A percentile compares a stretch with the other conserved stretches of the same genome.
These are phyloP conservation scores for Brachyrhaphis roseni DNA, from an alignment of 2,797 vertebrate species.

Conservation along the genomic window DNA sequence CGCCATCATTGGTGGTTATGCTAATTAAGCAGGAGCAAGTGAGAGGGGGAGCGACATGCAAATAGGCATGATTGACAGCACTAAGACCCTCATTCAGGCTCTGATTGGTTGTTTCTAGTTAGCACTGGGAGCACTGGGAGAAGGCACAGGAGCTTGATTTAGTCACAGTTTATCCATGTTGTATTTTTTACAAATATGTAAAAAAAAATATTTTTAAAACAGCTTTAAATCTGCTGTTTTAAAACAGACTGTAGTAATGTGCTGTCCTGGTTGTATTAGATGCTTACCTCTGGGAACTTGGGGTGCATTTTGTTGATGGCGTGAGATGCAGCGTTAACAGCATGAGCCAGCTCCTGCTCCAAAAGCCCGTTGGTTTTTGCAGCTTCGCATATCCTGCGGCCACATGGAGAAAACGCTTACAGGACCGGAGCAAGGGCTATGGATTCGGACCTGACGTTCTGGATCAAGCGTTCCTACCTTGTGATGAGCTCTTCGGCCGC, in stretches of 20 bases:
- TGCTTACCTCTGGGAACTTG: conserved; percentile 91
- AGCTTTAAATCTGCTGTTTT: too few relatives aligned
- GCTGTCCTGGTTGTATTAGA: not conserved
- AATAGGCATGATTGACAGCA: too few relatives aligned
- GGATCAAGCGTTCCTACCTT: conserved; percentile 70
- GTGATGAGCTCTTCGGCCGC: conserved; percentile 96
- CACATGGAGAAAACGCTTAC: conserved; percentile 26
- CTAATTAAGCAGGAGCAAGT: too few relatives aligned
- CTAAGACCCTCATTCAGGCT: too few relatives aligned
- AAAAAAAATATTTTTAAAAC: too few relatives aligned
- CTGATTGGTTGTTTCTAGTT: too few relatives aligned
- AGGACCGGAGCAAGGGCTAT: not conserved
- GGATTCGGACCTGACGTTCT: not conserved
- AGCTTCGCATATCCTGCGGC: conserved; percentile 92
- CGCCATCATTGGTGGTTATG: too few relatives aligned
- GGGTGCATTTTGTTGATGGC: conserved; percentile 97
- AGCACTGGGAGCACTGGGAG: too few relatives aligned
- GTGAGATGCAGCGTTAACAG: conserved; percentile 96
- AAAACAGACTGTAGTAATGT: not conserved
- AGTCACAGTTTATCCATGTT: too few relatives aligned
- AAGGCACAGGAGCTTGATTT: too few relatives aligned
- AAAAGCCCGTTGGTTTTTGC: conserved; percentile 92
- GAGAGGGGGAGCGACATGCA: too few relatives aligned
- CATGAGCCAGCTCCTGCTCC: conserved; percentile 97
- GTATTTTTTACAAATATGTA: too few relatives aligned